phyloP scores from a whole-genome alignment of 2,797 vertebrate species.

The Tangara arthus region DNA sequence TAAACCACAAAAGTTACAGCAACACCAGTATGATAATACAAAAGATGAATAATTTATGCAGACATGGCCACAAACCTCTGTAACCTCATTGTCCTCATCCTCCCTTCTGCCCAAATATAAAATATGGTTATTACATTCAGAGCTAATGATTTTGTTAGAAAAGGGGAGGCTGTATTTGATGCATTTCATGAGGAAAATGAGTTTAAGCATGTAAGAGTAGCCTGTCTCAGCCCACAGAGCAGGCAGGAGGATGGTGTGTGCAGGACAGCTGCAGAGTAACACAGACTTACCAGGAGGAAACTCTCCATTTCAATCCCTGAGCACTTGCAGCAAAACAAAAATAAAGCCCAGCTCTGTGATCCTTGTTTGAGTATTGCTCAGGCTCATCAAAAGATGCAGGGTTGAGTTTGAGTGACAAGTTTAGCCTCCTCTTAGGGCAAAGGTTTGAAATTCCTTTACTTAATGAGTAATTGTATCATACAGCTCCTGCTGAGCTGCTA shows the following conservation, averaged over 20 bases:
- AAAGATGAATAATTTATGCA: not conserved
- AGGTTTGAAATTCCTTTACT: constrained; percentile 64
- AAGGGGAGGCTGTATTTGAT: not conserved
- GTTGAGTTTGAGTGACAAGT: constrained; percentile 22
- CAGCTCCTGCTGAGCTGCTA: constrained; percentile 2
- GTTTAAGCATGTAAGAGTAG: not conserved
- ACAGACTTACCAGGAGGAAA: not conserved
- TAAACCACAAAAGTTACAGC: not conserved
- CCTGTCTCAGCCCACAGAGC: not conserved
- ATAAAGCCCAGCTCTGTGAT: not conserved
- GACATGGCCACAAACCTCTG: not conserved
- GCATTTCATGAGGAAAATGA: not conserved
- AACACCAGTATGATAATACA: not conserved
- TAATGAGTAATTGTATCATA: constrained; percentile 60
- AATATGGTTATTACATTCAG: not conserved
- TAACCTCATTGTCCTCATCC: not conserved
- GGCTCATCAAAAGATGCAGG: not conserved
- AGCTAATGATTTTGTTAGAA: not conserved
- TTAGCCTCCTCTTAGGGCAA: constrained; percentile 34
- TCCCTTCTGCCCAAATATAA: not conserved
- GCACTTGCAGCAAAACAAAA: not conserved
- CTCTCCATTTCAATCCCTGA: not conserved
- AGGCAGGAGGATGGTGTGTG: not conserved
- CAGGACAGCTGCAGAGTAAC: not conserved
- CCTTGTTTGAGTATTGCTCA: not conserved